A percentile compares a stretch with the other conserved stretches of the same genome.
These are phyloP conservation scores for Amyelois transitella DNA, from an alignment of 1,140 invertebrate species.

Conservation along the genomic window DNA sequence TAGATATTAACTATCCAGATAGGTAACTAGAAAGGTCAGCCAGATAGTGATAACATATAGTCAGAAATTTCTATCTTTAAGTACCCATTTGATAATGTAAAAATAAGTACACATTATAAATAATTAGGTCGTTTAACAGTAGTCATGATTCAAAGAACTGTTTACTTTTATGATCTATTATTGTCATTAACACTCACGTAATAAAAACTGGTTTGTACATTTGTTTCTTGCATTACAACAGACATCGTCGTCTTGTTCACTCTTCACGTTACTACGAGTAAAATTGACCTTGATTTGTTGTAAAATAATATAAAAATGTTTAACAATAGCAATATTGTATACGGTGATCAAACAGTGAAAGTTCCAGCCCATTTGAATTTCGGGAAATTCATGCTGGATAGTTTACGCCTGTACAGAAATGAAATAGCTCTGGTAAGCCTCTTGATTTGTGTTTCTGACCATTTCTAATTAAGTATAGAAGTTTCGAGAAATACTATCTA, in stretches of 20 bases:
- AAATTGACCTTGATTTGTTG: neutral
- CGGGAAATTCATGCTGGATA: slow-evolving; percentile 43
- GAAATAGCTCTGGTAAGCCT: slow-evolving; percentile 43
- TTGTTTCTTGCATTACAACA: neutral
- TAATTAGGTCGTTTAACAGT: too few relatives aligned
- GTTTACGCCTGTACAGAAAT: slow-evolving; percentile 18
- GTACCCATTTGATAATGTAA: too few relatives aligned
- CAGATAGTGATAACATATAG: too few relatives aligned
- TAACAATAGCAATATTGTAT: slow-evolving; percentile 23
- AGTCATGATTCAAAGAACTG: too few relatives aligned
- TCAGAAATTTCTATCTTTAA: too few relatives aligned
- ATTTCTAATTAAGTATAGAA: neutral
- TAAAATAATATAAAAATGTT: slow-evolving; percentile 21
- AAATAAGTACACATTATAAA: too few relatives aligned
- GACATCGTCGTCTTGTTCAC: neutral
- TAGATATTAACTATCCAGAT: too few relatives aligned
- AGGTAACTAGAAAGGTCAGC: too few relatives aligned
- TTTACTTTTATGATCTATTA: too few relatives aligned
- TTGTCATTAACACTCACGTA: too few relatives aligned
- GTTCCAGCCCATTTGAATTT: slow-evolving; percentile 50
- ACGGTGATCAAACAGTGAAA: slow-evolving; percentile 34
- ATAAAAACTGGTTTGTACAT: too few relatives aligned
- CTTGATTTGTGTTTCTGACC: neutral
- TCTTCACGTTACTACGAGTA: neutral
- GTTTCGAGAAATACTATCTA: too few relatives aligned